Evolutionary conservation across 2,797 vertebrate genomes (phyloP), one percentile per base, ranked within the genome.

Genomic region (Scomberomorus guttatus): DNA sequence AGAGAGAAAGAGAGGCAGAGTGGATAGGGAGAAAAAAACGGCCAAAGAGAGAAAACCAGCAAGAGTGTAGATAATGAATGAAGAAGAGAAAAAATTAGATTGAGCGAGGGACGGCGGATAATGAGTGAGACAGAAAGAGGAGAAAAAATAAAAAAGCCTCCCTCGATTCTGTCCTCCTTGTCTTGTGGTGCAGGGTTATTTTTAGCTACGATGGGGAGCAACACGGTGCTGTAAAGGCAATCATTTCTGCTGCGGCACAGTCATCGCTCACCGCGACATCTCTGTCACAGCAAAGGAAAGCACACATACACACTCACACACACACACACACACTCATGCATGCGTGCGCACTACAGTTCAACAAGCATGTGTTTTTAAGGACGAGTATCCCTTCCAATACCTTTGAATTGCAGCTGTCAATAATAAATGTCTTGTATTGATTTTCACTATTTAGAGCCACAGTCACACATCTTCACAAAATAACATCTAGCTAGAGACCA

Each of bases 161-260:
- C 68, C 77, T 86, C 74, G 68, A 17, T 72, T 83, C 81, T 75
- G 70, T 82, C 89, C 87, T 84, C 83, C 87, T 87, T 75, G 87
- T 89, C 80, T 93, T 85, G 88, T 80, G 83, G 84, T 83, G 84
- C 89, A 77, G 80, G 85, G 90, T 89, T 95, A 95, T 96, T 95
- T 96, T 95, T 95, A 95, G 91, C 87, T 59, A 73, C 80, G 72
- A 90, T 78, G 66, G 86, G 89, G 89, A 94, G 93, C 87, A 87
- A 90, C 90, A 86, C 66, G 58, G 87, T 80, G 87, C 93, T 94
- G 92, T 93, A 88, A 91, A 94, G 92, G 88, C 89, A 91, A 93
- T 94, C 77, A 90, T 88, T 88, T 90, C 78, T 93, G 87, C 88
- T 85, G 91, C 78, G 24, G 87, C 89, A 88, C 58, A 89, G 86